Base-by-base conservation (phyloP, 2,888 invertebrate species). In the Empis livida region DNA sequence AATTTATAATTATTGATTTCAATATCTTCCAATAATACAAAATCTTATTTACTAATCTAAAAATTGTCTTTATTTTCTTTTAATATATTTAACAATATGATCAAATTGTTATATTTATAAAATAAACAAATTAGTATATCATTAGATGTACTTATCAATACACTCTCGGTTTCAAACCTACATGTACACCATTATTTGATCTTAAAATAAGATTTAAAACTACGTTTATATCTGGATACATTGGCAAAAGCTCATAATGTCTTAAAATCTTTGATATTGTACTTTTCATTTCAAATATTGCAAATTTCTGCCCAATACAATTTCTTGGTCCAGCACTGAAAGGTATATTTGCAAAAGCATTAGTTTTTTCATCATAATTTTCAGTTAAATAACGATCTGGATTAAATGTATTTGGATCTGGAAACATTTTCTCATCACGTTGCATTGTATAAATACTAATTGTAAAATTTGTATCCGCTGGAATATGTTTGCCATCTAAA, bases 251-350 rank as follows among this genome's bases (percentile, higher is more conserved):
- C 47, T 64, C 62, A 51, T 55, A 67, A 43, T 62, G 49, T 1
- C 58, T 54, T 45, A 67, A 31, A 39, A 66, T 51, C 42, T 64
- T 62, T 3, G 57, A 57, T 5, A 67, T 39, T 20, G 63, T 57
- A 13, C 60, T 59, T 43, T 65, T 64, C 32, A 66, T 54, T 50
- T 66, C 64, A 10, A 60, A 52, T 40, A 61, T 41, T 0, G 67
- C 67, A 52, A 61, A 65, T n/a, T 59, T 59, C 42, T 67, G 67
- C 0, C 66, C 66, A 48, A 66, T 61, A 48, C 66, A 66, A 50
- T 67, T 82, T 43, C 82, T 72, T 0, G 78, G 76, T 4, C 67
- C 67, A 8, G 66, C 67, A 49, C 64, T 65, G 35, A 68, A 68
- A 1, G 68, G 67, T 50, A 68, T 61, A 50, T 59, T 61, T 39